These are phyloP conservation scores for Oplegnathus fasciatus DNA, from an alignment of 2,113 vertebrate genomes.

Conservation along the genomic window DNA sequence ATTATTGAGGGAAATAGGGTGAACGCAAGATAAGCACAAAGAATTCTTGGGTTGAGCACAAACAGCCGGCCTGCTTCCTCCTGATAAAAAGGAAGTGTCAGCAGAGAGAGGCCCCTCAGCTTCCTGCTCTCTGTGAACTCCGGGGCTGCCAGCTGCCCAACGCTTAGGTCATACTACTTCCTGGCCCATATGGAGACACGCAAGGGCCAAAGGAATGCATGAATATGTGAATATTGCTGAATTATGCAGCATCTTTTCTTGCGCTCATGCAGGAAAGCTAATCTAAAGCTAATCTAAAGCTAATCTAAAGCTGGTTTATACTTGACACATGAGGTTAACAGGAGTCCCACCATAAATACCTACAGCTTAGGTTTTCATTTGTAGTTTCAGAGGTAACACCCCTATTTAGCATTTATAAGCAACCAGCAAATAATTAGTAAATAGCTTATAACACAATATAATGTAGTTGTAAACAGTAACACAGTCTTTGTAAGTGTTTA, in stretches of 20 bases:
- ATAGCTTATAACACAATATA: not conserved
- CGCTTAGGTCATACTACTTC: conserved; percentile 66
- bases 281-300: not conserved
- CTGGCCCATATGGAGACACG: conserved; percentile 54
- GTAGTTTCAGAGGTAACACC: not conserved
- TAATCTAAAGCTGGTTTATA: not conserved
- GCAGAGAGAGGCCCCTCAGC: conserved; percentile 60
- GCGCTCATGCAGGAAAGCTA: not conserved
- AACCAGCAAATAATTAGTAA: not conserved
- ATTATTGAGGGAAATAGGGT: conserved; percentile 78
- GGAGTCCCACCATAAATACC: not conserved
- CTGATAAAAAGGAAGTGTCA: conserved; percentile 81
- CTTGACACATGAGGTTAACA: not conserved
- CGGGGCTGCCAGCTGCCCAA: conserved; percentile 61
- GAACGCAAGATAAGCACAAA: conserved; percentile 79
- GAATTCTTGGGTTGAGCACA: conserved; percentile 74
- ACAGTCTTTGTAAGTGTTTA: not conserved
- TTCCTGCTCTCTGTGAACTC: conserved; percentile 72
- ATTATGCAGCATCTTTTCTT: not conserved
- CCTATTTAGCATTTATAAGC: not conserved
- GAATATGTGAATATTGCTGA: conserved; percentile 17
- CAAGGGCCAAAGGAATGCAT: conserved; percentile 34
- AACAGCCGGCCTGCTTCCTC: conserved; percentile 83
- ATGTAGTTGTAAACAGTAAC: not conserved
- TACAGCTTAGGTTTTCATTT: not conserved